Conservation (phyloP, 2,113 vertebrate species). For the Syrrhaptes paradoxus region DNA sequence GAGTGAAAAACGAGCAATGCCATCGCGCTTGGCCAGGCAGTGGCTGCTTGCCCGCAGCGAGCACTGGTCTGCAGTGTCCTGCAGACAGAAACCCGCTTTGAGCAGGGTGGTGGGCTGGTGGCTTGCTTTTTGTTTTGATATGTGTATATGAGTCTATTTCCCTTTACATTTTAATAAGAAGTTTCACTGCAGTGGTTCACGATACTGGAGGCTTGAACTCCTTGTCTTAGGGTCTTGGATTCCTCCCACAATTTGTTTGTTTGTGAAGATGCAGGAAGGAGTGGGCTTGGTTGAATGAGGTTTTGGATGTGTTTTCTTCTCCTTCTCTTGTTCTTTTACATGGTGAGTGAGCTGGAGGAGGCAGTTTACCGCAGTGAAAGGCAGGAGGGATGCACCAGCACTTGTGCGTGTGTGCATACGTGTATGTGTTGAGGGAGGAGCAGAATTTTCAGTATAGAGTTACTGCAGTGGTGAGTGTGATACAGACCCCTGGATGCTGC, state of each 20-base stretch:
- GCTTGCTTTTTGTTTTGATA: not conserved
- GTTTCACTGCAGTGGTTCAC: not conserved
- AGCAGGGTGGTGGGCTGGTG: not conserved
- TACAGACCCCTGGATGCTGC: not conserved
- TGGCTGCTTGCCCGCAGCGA: constrained; percentile 54
- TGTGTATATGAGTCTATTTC: not conserved
- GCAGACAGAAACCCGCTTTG: not conserved
- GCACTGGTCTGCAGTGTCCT: constrained; percentile 28
- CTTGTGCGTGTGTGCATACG: not conserved
- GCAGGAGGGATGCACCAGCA: not conserved
- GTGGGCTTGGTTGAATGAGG: not conserved
- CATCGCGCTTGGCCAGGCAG: constrained; percentile 32
- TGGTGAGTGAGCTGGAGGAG: not conserved
- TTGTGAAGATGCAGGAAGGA: not conserved
- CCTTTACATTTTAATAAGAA: not conserved
- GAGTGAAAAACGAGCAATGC: constrained; percentile 72
- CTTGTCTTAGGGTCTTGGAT: not conserved
- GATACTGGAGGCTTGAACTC: not conserved
- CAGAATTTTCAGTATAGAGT: not conserved
- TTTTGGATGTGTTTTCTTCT: not conserved
- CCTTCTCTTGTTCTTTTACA: not conserved
- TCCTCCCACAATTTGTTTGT: not conserved
- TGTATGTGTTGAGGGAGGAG: not conserved
- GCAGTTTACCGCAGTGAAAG: not conserved
- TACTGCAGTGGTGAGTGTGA: not conserved